Evolutionary conservation across 2,888 invertebrate genomes (phyloP).

Genomic region (Drosophila diplacantha): DNA sequence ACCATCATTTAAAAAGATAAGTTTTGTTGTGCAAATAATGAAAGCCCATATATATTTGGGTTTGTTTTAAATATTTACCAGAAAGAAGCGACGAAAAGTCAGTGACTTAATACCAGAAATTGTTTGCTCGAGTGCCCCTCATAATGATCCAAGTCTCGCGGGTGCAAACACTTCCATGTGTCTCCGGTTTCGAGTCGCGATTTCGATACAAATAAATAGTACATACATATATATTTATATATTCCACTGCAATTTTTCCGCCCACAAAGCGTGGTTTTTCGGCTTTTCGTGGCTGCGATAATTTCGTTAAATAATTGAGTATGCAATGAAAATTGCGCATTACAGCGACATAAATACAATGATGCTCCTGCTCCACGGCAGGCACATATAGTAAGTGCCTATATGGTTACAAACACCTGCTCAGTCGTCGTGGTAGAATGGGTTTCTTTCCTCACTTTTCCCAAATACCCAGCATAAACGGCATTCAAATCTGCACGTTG

Average conservation of each 20-base stretch:
- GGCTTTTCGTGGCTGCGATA: conserved; percentile 50
- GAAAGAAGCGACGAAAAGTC: conserved; percentile 45
- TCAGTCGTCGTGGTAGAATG: conserved; percentile 65
- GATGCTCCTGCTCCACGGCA: conserved; percentile 1
- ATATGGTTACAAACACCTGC: conserved; percentile 31
- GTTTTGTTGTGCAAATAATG: not conserved
- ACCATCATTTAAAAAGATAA: not conserved
- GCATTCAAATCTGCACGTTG: conserved; percentile 44
- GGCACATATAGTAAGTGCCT: conserved; percentile 24
- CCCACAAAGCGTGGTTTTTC: conserved; percentile 33
- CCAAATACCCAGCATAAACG: conserved; percentile 33
- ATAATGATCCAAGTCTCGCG: conserved; percentile 48
- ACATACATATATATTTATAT: conserved; percentile 21
- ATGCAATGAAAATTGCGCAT: conserved; percentile 49
- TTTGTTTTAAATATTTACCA: conserved; percentile 16
- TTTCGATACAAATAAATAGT: conserved; percentile 20
- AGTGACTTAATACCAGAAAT: conserved; percentile 70
- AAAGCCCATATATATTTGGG: conserved; percentile 5
- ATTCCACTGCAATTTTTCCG: conserved; percentile 31
- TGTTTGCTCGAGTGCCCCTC: conserved; percentile 52
- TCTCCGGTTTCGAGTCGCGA: conserved; percentile 22
- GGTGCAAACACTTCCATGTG: conserved; percentile 55
- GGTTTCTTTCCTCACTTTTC: conserved; percentile 43
- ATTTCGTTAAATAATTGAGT: conserved; percentile 71
- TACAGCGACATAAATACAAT: conserved; percentile 31